Evolutionary conservation across 2,888 invertebrate genomes (phyloP), one percentile per base, ranked within the genome.

Genomic region (Toxonevra muliebris): DNA sequence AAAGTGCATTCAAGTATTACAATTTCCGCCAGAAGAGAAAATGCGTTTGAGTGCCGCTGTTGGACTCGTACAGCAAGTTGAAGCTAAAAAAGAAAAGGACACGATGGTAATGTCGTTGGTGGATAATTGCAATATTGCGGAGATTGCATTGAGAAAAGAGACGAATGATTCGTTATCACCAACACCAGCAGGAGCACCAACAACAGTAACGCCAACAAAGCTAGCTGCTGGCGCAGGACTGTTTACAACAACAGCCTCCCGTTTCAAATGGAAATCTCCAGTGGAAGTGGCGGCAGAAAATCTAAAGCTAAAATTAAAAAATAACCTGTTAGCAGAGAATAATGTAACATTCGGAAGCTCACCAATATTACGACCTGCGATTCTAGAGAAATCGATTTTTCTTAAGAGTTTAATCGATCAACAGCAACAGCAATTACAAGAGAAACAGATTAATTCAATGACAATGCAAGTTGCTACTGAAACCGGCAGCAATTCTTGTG

Each of bases 1-100:
- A 85, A 90, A 93, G 88, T 95, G 95, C 82, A 86, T 95, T 55
- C 90, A 91, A 78, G 90, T 91, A 69, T 93, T 93, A 84, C 92
- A 93, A 84, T 89, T 94, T 80, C 92, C 94, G 61, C 86, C 89
- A 41, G 88, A 88, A 52, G 87, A 93, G 69, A 89, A 90, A 79
- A 87, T 89, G 70, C 90, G 90, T 61, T 86, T 94, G 65, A 89
- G 89, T 71, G 88, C 89, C 63, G 88, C 93, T 85, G 85, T 94
- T 74, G 19, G 15, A 19, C 15, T 66, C 5, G 53, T 69, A 40
- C 41, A 61, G 19, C 61, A 30, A 12, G 65, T 70, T 15, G 72
- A 74, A 30, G 19, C 61, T 17, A 70, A 64, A 30, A 69, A 68
- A 20, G 11, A 72, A 9, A 50, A 30, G 13, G 54, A 59, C 3